A percentile compares a stretch with the other conserved stretches of the same genome.
Evolutionary conservation across 37 sponge, comb jelly and placozoan species (phyloP).

Genomic region (Halichondria panicea): DNA sequence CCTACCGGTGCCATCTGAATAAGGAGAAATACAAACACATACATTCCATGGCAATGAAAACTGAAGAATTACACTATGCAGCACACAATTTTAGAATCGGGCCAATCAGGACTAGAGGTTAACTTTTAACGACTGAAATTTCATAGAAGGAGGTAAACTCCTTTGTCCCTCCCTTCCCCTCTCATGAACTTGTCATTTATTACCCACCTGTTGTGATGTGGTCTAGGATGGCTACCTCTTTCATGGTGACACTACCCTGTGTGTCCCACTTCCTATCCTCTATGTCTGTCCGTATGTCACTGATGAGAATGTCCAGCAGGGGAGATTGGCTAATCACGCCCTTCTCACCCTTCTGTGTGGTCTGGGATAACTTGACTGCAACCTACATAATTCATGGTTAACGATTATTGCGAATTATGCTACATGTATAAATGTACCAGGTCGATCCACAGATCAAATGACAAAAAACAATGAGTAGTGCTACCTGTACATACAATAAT

Average conservation of each 20-base stretch:
- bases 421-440: too few species aligned
- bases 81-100: too few species aligned
- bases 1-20: conserved; percentile 33
- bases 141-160: not conserved
- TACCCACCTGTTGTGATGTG: conserved; percentile 57
- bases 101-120: not conserved
- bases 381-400: conserved; percentile 1
- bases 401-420: too few species aligned
- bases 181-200: too few species aligned
- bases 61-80: too few species aligned
- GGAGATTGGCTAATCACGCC: conserved; percentile 8
- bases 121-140: not conserved
- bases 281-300: conserved; percentile 39
- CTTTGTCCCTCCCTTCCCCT: not conserved
- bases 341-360: not conserved
- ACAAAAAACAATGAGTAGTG: too few species aligned
- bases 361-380: conserved; percentile 30
- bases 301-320: conserved; percentile 40
- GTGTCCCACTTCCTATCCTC: conserved; percentile 74
- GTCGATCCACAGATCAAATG: too few species aligned
- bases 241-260: conserved; percentile 52
- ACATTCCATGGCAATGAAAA: too few species aligned
- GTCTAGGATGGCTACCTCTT: conserved; percentile 47
- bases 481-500: too few species aligned
- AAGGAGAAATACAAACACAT: too few species aligned